These are phyloP conservation scores for Sander vitreus DNA, from an alignment of 2,113 vertebrate species.

Conservation along the genomic window DNA sequence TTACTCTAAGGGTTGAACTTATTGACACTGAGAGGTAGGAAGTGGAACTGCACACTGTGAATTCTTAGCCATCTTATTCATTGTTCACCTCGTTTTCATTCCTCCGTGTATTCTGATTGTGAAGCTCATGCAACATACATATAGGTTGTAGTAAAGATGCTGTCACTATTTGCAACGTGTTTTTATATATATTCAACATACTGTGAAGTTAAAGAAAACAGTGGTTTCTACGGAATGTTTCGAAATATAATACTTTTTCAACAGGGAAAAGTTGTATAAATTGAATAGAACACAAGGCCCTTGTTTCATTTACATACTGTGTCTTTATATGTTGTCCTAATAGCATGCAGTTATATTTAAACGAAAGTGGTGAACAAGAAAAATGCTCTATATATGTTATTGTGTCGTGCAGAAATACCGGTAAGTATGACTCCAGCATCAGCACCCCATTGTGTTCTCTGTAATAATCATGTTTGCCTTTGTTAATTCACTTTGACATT, in stretches of 20 bases:
- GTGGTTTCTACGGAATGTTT: neutral
- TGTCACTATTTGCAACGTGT: neutral
- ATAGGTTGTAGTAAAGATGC: neutral
- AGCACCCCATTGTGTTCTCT: neutral
- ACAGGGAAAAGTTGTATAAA: neutral
- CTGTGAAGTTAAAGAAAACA: neutral
- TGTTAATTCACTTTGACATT: neutral
- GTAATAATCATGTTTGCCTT: neutral
- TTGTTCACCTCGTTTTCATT: neutral
- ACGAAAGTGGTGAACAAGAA: neutral
- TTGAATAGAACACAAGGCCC: neutral
- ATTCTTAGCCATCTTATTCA: neutral
- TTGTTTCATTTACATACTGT: neutral
- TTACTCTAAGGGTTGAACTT: neutral
- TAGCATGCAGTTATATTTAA: neutral
- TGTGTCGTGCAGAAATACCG: neutral
- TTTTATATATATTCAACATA: neutral
- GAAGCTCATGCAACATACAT: neutral
- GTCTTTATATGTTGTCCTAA: neutral
- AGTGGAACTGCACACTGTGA: neutral
- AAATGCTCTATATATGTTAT: neutral
- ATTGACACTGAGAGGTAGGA: neutral
- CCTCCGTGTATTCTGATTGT: neutral
- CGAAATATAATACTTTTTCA: neutral
- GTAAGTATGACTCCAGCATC: neutral